Conservation (phyloP, 1,140 invertebrate species). For the Aphelinus atriplicis region DNA sequence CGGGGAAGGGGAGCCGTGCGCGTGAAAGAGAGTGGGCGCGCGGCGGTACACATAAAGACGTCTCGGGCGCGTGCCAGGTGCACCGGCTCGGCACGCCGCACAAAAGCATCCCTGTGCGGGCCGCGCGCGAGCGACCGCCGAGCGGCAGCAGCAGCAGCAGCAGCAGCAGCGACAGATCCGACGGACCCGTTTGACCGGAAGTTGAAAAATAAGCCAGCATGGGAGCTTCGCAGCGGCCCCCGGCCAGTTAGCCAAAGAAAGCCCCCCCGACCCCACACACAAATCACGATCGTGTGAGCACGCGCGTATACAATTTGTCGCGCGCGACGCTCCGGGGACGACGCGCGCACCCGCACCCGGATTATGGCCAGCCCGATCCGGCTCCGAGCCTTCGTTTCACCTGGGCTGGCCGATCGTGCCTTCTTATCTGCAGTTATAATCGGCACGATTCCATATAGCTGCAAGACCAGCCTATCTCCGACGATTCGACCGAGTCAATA, state of each 20-base stretch:
- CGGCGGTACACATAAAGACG: constrained; percentile 53
- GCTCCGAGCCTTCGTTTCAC: too few relatives aligned
- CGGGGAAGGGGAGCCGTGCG: not conserved
- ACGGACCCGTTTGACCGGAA: constrained; percentile 56
- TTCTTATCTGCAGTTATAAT: too few relatives aligned
- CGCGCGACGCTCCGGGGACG: not conserved
- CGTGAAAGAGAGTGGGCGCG: constrained; percentile 44
- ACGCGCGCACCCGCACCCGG: too few relatives aligned
- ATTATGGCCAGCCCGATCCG: too few relatives aligned
- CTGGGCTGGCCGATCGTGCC: too few relatives aligned
- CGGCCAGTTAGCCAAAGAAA: too few relatives aligned
- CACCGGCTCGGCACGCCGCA: constrained; percentile 49
- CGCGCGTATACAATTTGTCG: not conserved
- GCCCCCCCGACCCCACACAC: too few relatives aligned
- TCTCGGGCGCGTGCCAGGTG: constrained; percentile 62
- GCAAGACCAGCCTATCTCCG: too few relatives aligned
- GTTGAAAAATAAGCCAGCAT: constrained; percentile 56
- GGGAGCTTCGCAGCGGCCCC: constrained; percentile 35
- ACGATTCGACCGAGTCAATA: too few relatives aligned
- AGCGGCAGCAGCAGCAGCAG: constrained; percentile 41
- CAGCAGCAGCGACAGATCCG: constrained; percentile 22
- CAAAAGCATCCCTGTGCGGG: constrained; percentile 58
- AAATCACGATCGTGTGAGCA: too few relatives aligned
- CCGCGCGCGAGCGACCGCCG: constrained; percentile 7
- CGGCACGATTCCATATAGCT: too few relatives aligned